Evolutionary conservation across 2,797 vertebrate genomes (phyloP), one percentile per base, ranked within the genome.

Genomic region (Pangasius macronema): DNA sequence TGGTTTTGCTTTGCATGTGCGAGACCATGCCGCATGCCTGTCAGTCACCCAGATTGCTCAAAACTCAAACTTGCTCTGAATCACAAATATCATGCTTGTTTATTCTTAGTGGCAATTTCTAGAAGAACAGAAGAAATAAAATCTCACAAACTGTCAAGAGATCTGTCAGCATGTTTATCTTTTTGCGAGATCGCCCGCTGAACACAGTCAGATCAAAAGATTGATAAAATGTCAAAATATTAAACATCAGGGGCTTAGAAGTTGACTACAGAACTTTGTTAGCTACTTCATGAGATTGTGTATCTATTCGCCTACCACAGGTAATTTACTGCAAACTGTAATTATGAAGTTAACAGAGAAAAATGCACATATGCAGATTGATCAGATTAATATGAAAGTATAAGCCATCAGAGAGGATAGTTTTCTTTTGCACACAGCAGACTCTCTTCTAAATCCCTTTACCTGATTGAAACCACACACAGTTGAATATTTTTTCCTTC

Each of bases 341-440:
- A 46, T 46, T n/a, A 27, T 5, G 11, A 46, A 55, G 33, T 39
- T 80, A 59, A 53, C 20, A 39, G 10, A 24, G 8, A 36, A 59
- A 80, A 80, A 39, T 14, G 4, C 18, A n/a, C 42, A 14, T 10
- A 53, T 76, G 33, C 22, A 30, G 42, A 30, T 73, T 16, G 33
- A 67, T 67, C 46, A 68, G 63, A 79, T 42, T 46, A 84, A 84
- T 33, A 79, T 83, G 6, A 79, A 89, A 85, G 86, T 89, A 63
- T 89, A 88, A 89, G 85, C 85, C 88, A 91, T 46, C 88, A 81
- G 91, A 92, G 68, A 79, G 87, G 85, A 91, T 87, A 67, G 90
- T 87, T 93, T 92, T 91, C 91, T 92, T 88, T 91, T 87, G 89
- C 88, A 92, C 91, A 92, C 92, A 86, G 33, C 10, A 90, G 87